A percentile compares a stretch with the other conserved stretches of the same genome.
phyloP scores from a whole-genome alignment of 2,888 invertebrate species.

The Xylophagus ater region DNA sequence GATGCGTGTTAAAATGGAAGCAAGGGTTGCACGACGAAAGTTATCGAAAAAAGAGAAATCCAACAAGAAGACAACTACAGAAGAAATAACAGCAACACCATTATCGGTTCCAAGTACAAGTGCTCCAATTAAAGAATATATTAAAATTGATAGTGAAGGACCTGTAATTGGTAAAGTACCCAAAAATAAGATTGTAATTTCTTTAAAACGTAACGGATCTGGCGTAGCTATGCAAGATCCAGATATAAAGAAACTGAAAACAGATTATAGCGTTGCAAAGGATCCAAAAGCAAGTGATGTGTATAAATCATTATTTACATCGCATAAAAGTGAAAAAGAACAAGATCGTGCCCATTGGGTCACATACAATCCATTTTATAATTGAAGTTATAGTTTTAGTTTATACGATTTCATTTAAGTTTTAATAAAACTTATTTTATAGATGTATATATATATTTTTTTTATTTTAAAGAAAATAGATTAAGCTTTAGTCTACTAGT shows the following conservation, averaged over 20 bases:
- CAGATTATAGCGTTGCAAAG: conserved; percentile 74
- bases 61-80: conserved; percentile 8
- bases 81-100: conserved; percentile 4
- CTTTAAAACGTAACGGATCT: conserved; percentile 25
- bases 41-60: conserved; percentile 49
- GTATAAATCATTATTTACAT: conserved; percentile 90
- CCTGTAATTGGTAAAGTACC: conserved; percentile 20
- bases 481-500: too few species aligned
- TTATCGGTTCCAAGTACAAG: background rate
- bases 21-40: conserved; percentile 56
- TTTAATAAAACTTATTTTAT: too few species aligned
- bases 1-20: conserved; percentile 53
- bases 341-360: conserved; percentile 94
- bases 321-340: conserved; percentile 73
- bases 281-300: conserved; percentile 85
- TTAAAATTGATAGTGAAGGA: conserved; percentile 19
- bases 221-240: conserved; percentile 47
- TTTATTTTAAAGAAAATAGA: too few species aligned
- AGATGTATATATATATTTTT: too few species aligned
- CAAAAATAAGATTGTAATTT: conserved; percentile 14
- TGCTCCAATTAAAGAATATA: background rate
- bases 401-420: too few species aligned
- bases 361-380: conserved; percentile 93
- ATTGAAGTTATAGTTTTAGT: too few species aligned
- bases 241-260: conserved; percentile 63